Conservation (phyloP, 2,797 vertebrate genomes). For the Smutsia temminckii region DNA sequence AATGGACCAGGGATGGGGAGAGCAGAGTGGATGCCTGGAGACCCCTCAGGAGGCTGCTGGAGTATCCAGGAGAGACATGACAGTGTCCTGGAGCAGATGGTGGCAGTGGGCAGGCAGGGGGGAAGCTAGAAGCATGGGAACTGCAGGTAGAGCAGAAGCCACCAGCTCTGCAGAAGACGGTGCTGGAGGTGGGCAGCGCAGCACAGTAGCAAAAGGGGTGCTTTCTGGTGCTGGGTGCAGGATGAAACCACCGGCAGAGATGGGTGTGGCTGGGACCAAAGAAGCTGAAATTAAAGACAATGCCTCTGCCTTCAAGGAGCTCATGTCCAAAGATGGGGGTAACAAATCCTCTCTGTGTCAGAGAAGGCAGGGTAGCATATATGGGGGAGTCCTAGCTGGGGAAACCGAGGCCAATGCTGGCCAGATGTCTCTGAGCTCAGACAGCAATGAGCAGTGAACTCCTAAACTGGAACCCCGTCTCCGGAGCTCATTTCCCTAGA, state of each 20-base stretch:
- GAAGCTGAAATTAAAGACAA: neutral
- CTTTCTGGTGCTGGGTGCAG: no score
- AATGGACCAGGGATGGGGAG: no score
- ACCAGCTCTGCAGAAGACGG: rapidly evolving
- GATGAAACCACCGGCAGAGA: no score
- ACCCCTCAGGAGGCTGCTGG: neutral
- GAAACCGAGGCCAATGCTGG: neutral
- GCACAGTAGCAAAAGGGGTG: rapidly evolving
- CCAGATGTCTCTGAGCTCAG: neutral
- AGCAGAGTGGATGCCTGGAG: neutral
- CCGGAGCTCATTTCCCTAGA: neutral
- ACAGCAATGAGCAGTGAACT: no score
- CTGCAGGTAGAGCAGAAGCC: rapidly evolving
- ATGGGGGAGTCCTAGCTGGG: rapidly evolving
- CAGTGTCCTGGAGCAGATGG: neutral
- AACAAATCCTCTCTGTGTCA: neutral
- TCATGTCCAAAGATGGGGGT: neutral
- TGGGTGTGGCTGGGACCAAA: rapidly evolving
- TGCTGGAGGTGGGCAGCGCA: rapidly evolving
- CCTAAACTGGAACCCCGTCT: rapidly evolving
- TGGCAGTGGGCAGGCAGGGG: neutral
- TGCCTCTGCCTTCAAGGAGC: neutral
- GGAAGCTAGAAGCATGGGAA: rapidly evolving
- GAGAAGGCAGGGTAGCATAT: neutral
- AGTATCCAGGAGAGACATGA: neutral